Base-by-base conservation (phyloP, 2,113 vertebrate genomes). In the Barnardius zonarius region DNA sequence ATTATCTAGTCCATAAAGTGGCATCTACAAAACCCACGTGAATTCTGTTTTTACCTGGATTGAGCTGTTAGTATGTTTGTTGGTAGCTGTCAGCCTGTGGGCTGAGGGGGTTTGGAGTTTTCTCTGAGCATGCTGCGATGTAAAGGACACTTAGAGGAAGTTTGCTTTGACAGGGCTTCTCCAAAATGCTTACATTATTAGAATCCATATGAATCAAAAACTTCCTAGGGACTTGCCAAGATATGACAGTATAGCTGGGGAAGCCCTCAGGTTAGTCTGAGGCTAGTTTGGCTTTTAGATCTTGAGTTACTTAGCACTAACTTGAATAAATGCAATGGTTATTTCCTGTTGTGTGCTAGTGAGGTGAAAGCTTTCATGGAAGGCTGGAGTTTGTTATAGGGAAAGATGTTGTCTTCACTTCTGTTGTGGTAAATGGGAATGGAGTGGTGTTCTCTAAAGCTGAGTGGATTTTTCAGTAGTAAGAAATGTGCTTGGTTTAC, bases 171-270 rank as follows among this genome's bases (percentile, higher is more conserved):
- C 7, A 41, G 33, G 28, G 10, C 20, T 82, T 8, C 7, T 81
- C 28, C 30, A 85, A 44, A 30, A 44, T 25, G 24, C 41, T 77
- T 52, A 8, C 2, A 1, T 31, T 76, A 6, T 37, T 44, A 10
- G 13, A 51, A 57, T 70, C 18, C 1, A 2, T 23, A 28, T 28
- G 41, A 72, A 66, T 44, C 14, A 64, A 54, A 43, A 66, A 27
- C 14, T 57, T 81, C 1, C 0, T 22, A 13, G 35, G 25, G 13
- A 28, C 3, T 78, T 59, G 17, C 8, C 10, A 67, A 44, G 3
- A 27, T 43, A 61, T 0, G 1, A 5, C 59, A 67, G 15, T 49
- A 5, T 5, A 61, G 3, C 13, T 90, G 22, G 11, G 6, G 23
- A 35, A 59, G 33, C 57, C 33, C 33, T 59, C 22, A 24, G 57